Base-by-base conservation (phyloP, 2,888 invertebrate species). In the Petrophora chlorosata region DNA sequence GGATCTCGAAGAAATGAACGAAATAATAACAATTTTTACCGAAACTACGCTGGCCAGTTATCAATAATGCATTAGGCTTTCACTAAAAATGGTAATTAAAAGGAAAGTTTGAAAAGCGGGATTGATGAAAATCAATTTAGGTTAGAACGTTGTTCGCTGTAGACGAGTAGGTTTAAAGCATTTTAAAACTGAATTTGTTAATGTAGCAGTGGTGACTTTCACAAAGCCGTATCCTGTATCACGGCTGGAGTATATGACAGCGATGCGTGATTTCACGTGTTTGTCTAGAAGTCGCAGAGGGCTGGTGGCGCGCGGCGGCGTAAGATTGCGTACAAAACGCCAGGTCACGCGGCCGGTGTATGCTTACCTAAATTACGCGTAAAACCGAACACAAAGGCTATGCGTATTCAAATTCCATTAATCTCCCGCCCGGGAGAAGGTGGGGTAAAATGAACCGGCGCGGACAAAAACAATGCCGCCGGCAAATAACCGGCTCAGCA, bases 381-480 rank as follows among this genome's bases (percentile, higher is more conserved):
- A 87, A 89, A 88, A 80, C 83, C 82, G 84, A 84, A 82, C 82
- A 90, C 90, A 90, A 88, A 87, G 87, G 85, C 85, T 85, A 87
- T 87, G 86, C 90, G 86, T 89, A 90, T 90, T 89, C 88, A 90
- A 88, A 90, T 90, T 87, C 88, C 89, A 90, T 90, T 89, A 89
- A 88, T 88, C 88, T 88, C 86, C 80, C 71, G 82, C 73, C 77
- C 78, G 74, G 78, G 82, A 83, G 82, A 81, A 81, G 83, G 84
- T 82, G 85, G 84, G 85, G 85, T 83, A 85, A 88, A 88, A 87
- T 88, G 87, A 90, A 87, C 89, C 87, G 79, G 85, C 82, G 74
- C 82, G 88, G 89, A 88, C 89, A 88, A 90, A 90, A 90, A 90
- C 89, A 90, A 90, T 89, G 89, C 87, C 88, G 84, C 80, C 81